Evolutionary conservation across 2,113 vertebrate genomes (phyloP).

Genomic region (Colaptes auratus): DNA sequence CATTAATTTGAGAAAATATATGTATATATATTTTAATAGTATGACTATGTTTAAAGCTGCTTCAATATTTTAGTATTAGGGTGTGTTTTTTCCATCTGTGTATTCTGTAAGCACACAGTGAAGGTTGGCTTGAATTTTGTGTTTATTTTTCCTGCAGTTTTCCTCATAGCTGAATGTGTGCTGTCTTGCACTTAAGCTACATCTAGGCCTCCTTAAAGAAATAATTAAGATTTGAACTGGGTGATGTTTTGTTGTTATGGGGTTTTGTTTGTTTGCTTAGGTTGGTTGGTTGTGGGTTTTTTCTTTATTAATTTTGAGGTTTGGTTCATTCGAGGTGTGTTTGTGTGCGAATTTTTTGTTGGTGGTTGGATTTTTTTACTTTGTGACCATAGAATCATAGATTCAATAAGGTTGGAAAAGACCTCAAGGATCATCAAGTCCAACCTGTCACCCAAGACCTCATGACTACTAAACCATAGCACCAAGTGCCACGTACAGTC

Average conservation of each 20-base stretch:
- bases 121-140: neutral
- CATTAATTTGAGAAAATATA: neutral
- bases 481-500: too few relatives aligned
- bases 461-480: too few relatives aligned
- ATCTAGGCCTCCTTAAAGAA: neutral
- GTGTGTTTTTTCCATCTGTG: rapidly evolving
- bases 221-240: neutral
- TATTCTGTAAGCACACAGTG: neutral
- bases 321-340: neutral
- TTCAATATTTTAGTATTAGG: neutral
- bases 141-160: too few relatives aligned
- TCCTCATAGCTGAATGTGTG: too few relatives aligned
- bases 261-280: neutral
- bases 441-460: too few relatives aligned
- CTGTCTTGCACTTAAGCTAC: neutral
- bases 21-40: too few relatives aligned
- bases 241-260: neutral
- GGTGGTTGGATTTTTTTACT: too few relatives aligned
- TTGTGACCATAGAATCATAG: too few relatives aligned
- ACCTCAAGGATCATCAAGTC: too few relatives aligned
- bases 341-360: neutral
- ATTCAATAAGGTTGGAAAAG: too few relatives aligned
- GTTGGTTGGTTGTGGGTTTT: neutral
- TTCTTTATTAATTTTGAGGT: neutral
- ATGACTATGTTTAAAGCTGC: neutral